Conservation (phyloP, 2,888 invertebrate species). For the Drosophila kuntzei region DNA sequence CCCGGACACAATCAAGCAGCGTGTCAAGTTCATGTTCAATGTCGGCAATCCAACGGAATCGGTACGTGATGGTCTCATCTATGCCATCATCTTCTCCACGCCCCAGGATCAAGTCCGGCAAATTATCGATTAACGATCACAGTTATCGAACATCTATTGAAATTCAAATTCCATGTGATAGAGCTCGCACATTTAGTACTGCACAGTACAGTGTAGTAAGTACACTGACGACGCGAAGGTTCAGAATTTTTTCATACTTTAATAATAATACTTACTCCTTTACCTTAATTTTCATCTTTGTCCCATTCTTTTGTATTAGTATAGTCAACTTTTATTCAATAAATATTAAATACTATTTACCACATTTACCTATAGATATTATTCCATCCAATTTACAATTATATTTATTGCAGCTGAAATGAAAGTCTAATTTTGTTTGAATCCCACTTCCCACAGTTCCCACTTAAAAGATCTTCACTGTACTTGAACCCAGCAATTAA, state of each 20-base stretch:
- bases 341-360: constrained; percentile 3
- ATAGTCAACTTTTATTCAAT: constrained; percentile 3
- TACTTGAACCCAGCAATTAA: background rate
- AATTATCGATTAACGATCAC: constrained; percentile 62
- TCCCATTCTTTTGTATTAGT: background rate
- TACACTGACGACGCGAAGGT: background rate
- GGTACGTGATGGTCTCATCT: constrained; percentile 91
- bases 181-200: constrained; percentile 2
- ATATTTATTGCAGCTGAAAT: background rate
- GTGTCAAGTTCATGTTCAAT: constrained; percentile 91
- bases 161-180: constrained; percentile 48
- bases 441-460: too few relatives aligned
- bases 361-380: too few relatives aligned
- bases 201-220: background rate
- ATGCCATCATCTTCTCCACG: constrained; percentile 90
- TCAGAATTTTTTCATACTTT: background rate
- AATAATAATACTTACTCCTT: background rate
- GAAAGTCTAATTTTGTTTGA: too few relatives aligned
- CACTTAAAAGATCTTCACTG: background rate
- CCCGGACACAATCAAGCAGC: constrained; percentile 89
- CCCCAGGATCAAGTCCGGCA: constrained; percentile 81
- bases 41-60: constrained; percentile 90
- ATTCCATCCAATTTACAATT: too few relatives aligned
- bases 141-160: background rate
- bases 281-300: background rate